A percentile compares a stretch with the other conserved stretches of the same genome.
Conservation (phyloP, 2,113 vertebrate species). For the Limnothrissa miodon region DNA sequence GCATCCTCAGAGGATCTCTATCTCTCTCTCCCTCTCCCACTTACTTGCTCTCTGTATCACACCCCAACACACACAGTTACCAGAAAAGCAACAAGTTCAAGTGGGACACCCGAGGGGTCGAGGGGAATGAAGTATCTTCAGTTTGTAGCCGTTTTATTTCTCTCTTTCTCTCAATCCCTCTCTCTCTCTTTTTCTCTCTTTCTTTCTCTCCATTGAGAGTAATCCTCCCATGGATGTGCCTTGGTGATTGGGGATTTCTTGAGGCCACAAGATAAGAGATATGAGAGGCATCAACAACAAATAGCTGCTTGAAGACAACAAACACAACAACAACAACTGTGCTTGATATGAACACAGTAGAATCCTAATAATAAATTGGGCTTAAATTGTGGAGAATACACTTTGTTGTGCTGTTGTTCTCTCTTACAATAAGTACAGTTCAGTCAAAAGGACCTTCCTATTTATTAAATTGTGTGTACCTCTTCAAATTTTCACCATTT, state of each 20-base stretch:
- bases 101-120: conserved; percentile 23
- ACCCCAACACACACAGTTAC: neutral
- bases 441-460: neutral
- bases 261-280: conserved; percentile 8
- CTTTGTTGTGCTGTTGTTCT: neutral
- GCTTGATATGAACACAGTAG: neutral
- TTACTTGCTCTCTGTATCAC: neutral
- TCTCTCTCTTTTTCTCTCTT: conserved; percentile 15
- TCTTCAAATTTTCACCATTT: neutral
- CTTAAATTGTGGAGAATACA: neutral
- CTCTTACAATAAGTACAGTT: neutral
- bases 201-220: neutral
- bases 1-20: conserved; percentile 37
- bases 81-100: neutral
- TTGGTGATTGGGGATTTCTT: conserved; percentile 8
- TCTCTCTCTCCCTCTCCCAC: neutral
- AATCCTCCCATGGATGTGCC: neutral
- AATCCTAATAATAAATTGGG: neutral
- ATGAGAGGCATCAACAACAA: neutral
- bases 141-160: neutral
- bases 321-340: neutral
- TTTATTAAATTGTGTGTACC: neutral
- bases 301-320: neutral
- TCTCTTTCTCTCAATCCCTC: conserved; percentile 38
- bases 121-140: neutral